These are phyloP conservation scores for Drosophila borborema DNA, from an alignment of 2,888 invertebrate genomes.

Conservation along the genomic window DNA sequence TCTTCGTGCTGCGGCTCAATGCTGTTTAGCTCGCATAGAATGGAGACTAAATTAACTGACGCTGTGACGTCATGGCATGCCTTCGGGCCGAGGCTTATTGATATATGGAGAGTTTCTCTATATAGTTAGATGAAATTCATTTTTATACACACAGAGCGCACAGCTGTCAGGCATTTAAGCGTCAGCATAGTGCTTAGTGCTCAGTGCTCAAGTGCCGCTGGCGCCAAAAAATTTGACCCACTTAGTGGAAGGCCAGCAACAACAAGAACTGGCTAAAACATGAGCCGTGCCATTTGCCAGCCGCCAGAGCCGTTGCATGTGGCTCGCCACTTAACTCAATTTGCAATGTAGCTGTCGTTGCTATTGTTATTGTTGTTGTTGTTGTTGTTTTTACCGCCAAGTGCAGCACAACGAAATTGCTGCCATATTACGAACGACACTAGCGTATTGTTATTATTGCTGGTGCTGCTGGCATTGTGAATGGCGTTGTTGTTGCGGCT, in stretches of 20 bases:
- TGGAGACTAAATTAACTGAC: conserved; percentile 57
- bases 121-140: conserved; percentile 20
- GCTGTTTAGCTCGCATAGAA: conserved; percentile 50
- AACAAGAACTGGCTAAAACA: conserved; percentile 49
- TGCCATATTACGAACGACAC: conserved; percentile 76
- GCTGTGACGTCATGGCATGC: conserved; percentile 56
- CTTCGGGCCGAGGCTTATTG: conserved; percentile 35
- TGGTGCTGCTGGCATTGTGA: conserved; percentile 33
- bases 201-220: conserved; percentile 50
- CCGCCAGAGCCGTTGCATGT: conserved; percentile 62
- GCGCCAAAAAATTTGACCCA: conserved; percentile 70
- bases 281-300: conserved; percentile 64
- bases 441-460: conserved; percentile 72
- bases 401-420: conserved; percentile 72
- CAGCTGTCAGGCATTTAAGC: conserved; percentile 61
- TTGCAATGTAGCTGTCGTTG: conserved; percentile 66
- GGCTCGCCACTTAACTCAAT: conserved; percentile 78
- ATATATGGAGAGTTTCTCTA: conserved; percentile 14
- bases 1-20: conserved; percentile 38
- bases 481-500: conserved; percentile 46
- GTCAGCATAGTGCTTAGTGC: conserved; percentile 47
- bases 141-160: conserved; percentile 13
- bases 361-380: conserved; percentile 16
- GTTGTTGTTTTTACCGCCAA: conserved; percentile 48
- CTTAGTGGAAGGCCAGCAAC: conserved; percentile 52